phyloP scores from a whole-genome alignment of 2,113 vertebrate genomes.

The Sclerurus mexicanus region DNA sequence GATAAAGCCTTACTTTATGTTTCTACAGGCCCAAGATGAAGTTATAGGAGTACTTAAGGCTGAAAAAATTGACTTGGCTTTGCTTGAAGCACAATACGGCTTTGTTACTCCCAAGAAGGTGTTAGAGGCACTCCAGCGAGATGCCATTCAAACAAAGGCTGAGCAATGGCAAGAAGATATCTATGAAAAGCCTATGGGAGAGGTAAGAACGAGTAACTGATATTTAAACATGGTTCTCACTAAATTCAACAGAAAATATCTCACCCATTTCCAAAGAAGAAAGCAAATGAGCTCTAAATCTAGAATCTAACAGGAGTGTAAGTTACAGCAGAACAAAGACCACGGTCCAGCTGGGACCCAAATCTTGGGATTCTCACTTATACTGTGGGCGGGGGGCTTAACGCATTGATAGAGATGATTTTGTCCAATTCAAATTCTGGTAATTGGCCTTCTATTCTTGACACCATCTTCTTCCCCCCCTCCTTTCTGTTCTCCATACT shows the following conservation, averaged over 20 bases:
- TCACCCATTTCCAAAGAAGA: not conserved
- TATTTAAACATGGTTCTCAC: not conserved
- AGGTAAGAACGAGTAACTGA: conserved; percentile 76
- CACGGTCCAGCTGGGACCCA: not conserved
- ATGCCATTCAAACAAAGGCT: conserved; percentile 85
- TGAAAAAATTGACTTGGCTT: conserved; percentile 92
- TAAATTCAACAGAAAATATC: not conserved
- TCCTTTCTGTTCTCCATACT: not conserved
- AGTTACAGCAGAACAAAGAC: not conserved
- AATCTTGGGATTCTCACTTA: not conserved
- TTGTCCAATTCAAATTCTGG: not conserved
- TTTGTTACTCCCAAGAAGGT: conserved; percentile 92
- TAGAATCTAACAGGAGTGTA: not conserved
- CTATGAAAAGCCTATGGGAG: conserved; percentile 92
- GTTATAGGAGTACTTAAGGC: conserved; percentile 95
- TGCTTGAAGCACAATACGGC: conserved; percentile 94
- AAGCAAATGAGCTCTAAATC: not conserved
- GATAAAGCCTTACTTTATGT: conserved; percentile 38
- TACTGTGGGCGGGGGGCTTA: no score
- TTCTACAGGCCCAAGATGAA: conserved; percentile 92
- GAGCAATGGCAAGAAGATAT: conserved; percentile 86
- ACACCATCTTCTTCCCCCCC: not conserved
- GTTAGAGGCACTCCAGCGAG: conserved; percentile 91
- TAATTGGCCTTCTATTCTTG: not conserved
- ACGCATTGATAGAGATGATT: not conserved